A percentile compares a stretch with the other conserved stretches of the same genome.
Evolutionary conservation across 2,113 vertebrate genomes (phyloP).

Genomic region (Equus przewalskii): DNA sequence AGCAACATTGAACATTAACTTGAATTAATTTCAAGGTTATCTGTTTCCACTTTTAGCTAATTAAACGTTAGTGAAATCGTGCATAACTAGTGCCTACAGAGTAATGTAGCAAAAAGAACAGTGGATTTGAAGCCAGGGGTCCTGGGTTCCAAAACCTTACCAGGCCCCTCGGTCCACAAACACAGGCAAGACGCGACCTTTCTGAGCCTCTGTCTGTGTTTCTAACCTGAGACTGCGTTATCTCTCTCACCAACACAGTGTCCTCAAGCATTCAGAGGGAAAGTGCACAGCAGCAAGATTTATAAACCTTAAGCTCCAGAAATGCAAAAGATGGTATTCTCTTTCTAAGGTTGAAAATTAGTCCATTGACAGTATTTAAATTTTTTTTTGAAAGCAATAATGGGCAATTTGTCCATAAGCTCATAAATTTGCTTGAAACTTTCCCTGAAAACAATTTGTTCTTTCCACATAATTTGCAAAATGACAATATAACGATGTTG

Average conservation of each 20-base stretch:
- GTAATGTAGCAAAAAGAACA: slow-evolving; percentile 61
- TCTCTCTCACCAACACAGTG: fast-evolving
- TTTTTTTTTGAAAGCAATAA: slow-evolving; percentile 74
- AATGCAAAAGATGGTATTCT: slow-evolving; percentile 29
- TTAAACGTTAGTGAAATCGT: slow-evolving; percentile 80
- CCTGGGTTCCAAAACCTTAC: slow-evolving; percentile 57
- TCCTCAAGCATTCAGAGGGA: not conserved
- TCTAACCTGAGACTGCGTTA: not conserved
- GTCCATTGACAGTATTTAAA: slow-evolving; percentile 69
- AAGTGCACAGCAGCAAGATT: not conserved
- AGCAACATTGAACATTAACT: slow-evolving; percentile 79
- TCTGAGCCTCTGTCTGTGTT: not conserved
- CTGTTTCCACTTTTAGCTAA: slow-evolving; percentile 80
- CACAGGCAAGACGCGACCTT: not conserved
- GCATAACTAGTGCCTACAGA: slow-evolving; percentile 73
- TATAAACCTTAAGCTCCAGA: slow-evolving; percentile 54
- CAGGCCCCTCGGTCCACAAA: not conserved
- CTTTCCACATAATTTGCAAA: slow-evolving; percentile 76
- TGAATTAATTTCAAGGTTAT: slow-evolving; percentile 83
- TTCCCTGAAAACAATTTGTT: slow-evolving; percentile 74
- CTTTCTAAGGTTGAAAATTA: slow-evolving; percentile 70
- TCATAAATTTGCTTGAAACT: slow-evolving; percentile 79
- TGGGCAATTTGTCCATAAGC: slow-evolving; percentile 76
- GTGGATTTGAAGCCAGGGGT: slow-evolving; percentile 3
- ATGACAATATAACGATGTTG: slow-evolving; percentile 71